Evolutionary conservation across 1,140 invertebrate genomes (phyloP), one percentile per base, ranked within the genome.

Genomic region (Brevipalpus yothersi): DNA sequence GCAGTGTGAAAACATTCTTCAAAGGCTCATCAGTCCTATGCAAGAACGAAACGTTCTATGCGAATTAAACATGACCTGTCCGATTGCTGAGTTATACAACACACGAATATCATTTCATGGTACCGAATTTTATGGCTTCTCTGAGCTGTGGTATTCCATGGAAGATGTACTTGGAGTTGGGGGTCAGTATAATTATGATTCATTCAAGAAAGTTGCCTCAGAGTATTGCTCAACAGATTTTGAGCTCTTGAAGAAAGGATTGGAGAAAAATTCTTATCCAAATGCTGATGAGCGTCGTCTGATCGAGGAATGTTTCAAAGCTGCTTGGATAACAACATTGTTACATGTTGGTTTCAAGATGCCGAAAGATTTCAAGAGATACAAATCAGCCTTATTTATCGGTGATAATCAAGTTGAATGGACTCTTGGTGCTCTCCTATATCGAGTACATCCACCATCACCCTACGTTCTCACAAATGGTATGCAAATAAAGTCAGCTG

Each of bases 61-160:
- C 23, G 23, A 11, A 21, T 19, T 19, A 17, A 59, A 59, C 45
- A 40, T 15, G 12, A 51, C 61, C 10, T 63, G 62, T 58, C 58
- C 60, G 12, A 42, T 63, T 10, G 23, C 11, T 55, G 41, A 59
- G 15, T 21, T 63, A 10, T 10, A 42, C 45, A 17, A 63, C 17
- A 62, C 55, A 23, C 8, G 5, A 7, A 53, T 62, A 11, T 42
- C 61, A 13, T 63, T 70, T 17, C 64, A 63, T 11, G 39, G 68
- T 40, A 66, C 67, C 53, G 68, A 75, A 54, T 74, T 79, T 62
- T 78, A 74, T 66, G 77, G 77, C 7, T 77, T 78, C 62, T 76
- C 76, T n/a, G 77, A 78, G 62, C 77, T 76, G 62, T 78, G 75
- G 74, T 71, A 70, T 64, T 71, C 75, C 15, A 74, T 73, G 67